These are phyloP conservation scores for Pangasius sanitwongsei DNA, from an alignment of 2,797 vertebrate genomes.

Conservation along the genomic window DNA sequence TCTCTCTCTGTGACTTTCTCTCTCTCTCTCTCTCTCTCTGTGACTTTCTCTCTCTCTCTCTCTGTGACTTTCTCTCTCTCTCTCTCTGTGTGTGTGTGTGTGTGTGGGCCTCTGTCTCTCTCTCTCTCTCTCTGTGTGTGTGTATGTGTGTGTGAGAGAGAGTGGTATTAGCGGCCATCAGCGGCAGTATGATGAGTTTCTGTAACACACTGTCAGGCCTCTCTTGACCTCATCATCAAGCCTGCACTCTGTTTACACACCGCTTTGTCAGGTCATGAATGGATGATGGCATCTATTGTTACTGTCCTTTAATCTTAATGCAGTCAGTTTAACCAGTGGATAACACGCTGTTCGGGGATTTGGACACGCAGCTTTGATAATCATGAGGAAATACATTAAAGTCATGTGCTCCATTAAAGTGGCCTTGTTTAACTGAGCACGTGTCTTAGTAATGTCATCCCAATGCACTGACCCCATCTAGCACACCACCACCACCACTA, in stretches of 20 bases:
- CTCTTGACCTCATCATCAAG: conserved; percentile 37
- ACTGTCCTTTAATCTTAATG: conserved; percentile 28
- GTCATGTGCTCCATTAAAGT: not conserved
- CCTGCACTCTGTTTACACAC: conserved; percentile 22
- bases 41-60: no score
- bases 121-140: not conserved
- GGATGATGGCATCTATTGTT: conserved; percentile 9
- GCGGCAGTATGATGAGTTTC: conserved; percentile 50
- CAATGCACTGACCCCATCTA: not conserved
- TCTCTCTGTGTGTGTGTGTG: no score
- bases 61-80: no score
- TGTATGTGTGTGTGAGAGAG: not conserved
- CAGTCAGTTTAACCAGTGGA: conserved; percentile 6
- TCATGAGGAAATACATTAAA: not conserved
- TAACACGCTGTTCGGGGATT: not conserved
- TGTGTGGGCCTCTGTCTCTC: no score
- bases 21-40: no score
- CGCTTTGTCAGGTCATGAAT: conserved; percentile 14
- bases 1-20: no score
- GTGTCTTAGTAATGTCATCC: not conserved
- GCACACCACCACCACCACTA: not conserved
- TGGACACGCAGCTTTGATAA: not conserved
- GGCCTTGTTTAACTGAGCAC: not conserved
- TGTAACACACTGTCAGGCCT: conserved; percentile 62
- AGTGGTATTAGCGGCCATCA: conserved; percentile 15